Evolutionary conservation across 2,113 vertebrate species (phyloP).

Genomic region (Hylia prasina): DNA sequence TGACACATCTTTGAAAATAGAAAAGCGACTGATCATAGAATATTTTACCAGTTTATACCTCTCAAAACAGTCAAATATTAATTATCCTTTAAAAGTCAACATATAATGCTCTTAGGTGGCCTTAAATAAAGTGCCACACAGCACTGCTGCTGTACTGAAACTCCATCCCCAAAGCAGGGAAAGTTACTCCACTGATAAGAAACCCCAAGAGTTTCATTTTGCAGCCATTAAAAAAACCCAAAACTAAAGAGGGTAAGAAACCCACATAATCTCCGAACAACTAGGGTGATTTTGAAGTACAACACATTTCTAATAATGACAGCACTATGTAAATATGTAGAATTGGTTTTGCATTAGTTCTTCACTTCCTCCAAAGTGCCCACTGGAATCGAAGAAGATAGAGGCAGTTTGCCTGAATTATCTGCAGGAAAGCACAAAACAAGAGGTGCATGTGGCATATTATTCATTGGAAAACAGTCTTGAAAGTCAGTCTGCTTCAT

Average conservation of each 20-base stretch:
- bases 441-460: neutral
- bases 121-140: neutral
- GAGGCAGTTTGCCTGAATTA: neutral
- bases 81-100: neutral
- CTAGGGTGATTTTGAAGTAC: neutral
- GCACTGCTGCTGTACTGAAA: neutral
- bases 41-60: neutral
- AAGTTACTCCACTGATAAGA: neutral
- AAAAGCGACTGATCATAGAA: neutral
- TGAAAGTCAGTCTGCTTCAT: neutral
- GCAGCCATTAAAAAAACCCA: neutral
- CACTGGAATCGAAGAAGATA: neutral
- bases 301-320: neutral
- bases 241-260: neutral
- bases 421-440: neutral
- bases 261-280: neutral
- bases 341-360: neutral
- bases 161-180: neutral
- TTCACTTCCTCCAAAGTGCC: neutral
- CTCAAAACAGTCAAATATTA: neutral
- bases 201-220: neutral
- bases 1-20: neutral
- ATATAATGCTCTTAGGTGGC: neutral
- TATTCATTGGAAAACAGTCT: neutral
- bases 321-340: neutral